These are phyloP conservation scores for Acrossocheilus fasciatus DNA, from an alignment of 2,797 vertebrate species.

Conservation along the genomic window DNA sequence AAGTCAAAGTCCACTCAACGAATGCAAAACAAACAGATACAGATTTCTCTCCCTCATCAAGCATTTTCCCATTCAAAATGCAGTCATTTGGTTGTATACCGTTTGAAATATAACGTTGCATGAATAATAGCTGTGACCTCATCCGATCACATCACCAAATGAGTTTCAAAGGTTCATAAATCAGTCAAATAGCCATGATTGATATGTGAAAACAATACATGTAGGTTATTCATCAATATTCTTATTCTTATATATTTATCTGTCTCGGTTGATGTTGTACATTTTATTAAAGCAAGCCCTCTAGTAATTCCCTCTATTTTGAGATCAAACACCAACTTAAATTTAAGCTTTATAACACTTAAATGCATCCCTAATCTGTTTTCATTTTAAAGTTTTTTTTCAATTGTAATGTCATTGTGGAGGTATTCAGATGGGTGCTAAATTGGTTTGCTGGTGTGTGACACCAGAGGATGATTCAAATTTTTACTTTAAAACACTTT, in stretches of 20 bases:
- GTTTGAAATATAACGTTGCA: background rate
- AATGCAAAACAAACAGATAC: conserved; percentile 27
- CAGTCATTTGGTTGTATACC: conserved; percentile 18
- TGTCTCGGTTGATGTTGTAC: no score
- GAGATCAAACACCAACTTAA: no score
- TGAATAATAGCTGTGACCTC: no score
- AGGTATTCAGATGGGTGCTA: background rate
- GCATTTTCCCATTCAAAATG: background rate
- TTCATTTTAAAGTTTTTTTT: background rate
- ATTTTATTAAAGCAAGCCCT: no score
- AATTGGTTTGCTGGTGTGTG: background rate
- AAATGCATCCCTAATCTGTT: background rate
- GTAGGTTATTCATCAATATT: background rate
- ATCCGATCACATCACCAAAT: no score
- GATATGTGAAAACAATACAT: no score
- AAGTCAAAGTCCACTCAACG: background rate
- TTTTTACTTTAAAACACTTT: background rate
- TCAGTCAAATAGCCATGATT: background rate
- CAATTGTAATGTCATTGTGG: background rate
- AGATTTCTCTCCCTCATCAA: background rate
- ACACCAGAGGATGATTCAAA: background rate
- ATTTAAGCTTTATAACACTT: background rate
- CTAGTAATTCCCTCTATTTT: no score
- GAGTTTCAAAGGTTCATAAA: no score
- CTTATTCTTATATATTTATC: background rate